Conservation (phyloP, 2,797 vertebrate species). For the Margarornis squamiger region DNA sequence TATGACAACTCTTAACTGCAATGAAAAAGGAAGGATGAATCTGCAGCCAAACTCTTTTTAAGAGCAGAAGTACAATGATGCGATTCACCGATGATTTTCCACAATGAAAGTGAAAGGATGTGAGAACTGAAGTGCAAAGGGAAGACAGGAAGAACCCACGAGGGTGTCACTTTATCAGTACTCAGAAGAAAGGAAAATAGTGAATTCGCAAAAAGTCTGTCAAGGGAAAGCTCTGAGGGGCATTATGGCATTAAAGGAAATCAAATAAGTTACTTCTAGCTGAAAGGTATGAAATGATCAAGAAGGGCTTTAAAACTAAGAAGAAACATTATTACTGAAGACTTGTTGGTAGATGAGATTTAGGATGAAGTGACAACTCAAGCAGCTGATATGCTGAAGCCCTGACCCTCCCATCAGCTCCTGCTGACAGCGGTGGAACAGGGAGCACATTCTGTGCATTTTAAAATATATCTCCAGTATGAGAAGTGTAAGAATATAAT, state of each 20-base stretch:
- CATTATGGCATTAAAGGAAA: background rate
- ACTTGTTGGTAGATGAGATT: background rate
- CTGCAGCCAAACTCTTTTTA: background rate
- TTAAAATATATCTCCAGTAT: background rate
- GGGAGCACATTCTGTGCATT: background rate
- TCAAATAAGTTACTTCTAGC: background rate
- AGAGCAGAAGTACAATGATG: background rate
- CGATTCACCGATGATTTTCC: background rate
- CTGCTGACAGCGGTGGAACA: background rate
- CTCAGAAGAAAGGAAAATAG: constrained; percentile 3
- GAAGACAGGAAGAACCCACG: background rate
- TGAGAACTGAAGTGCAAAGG: background rate
- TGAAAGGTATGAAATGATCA: background rate
- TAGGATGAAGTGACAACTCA: background rate
- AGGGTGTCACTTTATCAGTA: background rate
- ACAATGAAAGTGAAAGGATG: background rate
- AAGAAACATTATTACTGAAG: background rate
- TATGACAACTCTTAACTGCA: background rate
- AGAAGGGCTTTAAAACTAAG: background rate
- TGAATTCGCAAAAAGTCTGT: background rate
- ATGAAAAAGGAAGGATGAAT: constrained; percentile 15
- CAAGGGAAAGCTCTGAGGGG: background rate
- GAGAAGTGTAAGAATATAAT: background rate
- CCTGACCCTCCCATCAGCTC: background rate
- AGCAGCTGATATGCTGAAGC: background rate